Base-by-base conservation (phyloP, 2,888 invertebrate genomes). In the Nasonia oneida region DNA sequence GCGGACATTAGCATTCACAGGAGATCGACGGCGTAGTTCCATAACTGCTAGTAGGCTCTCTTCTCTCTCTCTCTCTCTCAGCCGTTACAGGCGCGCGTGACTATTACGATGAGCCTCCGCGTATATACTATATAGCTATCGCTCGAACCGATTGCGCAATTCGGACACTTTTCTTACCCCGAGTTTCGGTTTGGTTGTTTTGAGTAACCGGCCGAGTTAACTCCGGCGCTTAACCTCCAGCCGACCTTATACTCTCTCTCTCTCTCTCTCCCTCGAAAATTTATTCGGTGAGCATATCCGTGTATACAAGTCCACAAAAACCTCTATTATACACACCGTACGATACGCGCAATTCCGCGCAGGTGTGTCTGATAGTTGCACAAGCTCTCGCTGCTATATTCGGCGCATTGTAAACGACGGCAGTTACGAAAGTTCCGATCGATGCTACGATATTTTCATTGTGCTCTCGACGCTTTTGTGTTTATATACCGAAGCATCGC, bases 1-100 rank as follows among this genome's bases (percentile, higher is more conserved):
- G 23, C 80, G 29, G 73, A 29, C 73, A 81, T 81, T 81, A 75
- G 47, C 64, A 81, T 81, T 81, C 74, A 73, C 14, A 15, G 15
- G 18, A 12, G 47, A 37, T 33, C 33, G 6, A 29, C 14, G 33
- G 50, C 29, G 78, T 67, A 74, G 81, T 74, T 81, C 74, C 74
- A 74, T 74, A 81, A 81, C 81, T 74, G 47, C 74, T 53, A 64
- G 78, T 53, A 64, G 78, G 47, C 33, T 67, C 67, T 67, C 64
- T 64, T 29, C 29, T 29, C 29, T 29, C 29, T 37, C 37, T 37
- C 37, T 37, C 37, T 67, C 67, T 67, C 67, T 67, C 67, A 64
- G n/a, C 18, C 53, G 75, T 53, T 57, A 57, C n/a, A 57, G 53
- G 53, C 75, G 53, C 14, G 53, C 53, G 53, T 53, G 53, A 53